A percentile compares a stretch with the other conserved stretches of the same genome.
Evolutionary conservation across 1,140 invertebrate genomes (phyloP).

Genomic region (Apis florea): DNA sequence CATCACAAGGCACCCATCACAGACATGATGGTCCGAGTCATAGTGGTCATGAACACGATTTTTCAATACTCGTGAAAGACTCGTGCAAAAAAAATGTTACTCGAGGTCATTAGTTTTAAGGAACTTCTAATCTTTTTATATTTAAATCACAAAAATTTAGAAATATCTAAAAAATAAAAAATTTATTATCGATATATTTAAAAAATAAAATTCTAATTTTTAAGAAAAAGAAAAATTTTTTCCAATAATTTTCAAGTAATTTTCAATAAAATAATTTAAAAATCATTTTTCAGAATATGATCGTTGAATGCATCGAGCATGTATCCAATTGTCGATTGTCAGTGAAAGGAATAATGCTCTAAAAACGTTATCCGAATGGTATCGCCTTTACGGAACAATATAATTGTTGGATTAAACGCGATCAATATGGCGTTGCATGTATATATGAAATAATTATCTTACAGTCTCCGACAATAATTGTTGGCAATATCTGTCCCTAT

Average conservation of each 20-base stretch:
- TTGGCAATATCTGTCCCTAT: constrained; percentile 57
- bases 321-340: neutral
- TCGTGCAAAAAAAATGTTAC: neutral
- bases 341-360: constrained; percentile 35
- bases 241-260: no score
- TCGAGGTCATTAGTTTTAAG: neutral
- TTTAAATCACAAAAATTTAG: no score
- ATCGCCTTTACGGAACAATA: constrained; percentile 21
- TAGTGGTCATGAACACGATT: constrained; percentile 6
- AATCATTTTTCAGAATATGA: neutral
- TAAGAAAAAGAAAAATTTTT: no score
- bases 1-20: constrained; percentile 23
- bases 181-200: no score
- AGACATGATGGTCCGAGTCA: constrained; percentile 6
- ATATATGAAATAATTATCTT: constrained; percentile 26
- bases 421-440: neutral
- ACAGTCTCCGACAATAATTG: constrained; percentile 19
- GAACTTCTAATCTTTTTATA: no score
- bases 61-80: neutral
- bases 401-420: constrained; percentile 14
- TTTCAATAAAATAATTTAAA: neutral
- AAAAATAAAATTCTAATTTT: no score
- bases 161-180: no score
- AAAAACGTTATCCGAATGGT: constrained; percentile 33
- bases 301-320: neutral